Percentiles rank a stretch among this genome's conserved stretches.
Conservation (phyloP, 2,888 invertebrate species). For the Rhogogaster chlorosoma region DNA sequence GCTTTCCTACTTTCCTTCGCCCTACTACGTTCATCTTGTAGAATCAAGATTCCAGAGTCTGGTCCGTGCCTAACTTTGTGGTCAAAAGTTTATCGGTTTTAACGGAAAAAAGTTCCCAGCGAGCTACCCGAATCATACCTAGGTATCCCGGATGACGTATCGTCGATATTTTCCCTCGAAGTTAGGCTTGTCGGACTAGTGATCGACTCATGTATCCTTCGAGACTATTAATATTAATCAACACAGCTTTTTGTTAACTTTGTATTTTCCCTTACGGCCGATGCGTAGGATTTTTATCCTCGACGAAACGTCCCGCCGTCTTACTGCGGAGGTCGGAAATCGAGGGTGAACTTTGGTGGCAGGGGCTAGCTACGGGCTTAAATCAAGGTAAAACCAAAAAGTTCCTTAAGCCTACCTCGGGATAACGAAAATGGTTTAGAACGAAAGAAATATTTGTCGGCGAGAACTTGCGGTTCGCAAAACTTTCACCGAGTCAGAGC, state of each 20-base stretch:
- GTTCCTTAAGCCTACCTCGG: not conserved
- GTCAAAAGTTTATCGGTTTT: constrained; percentile 7
- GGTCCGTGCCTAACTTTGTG: not conserved
- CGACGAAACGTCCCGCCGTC: not conserved
- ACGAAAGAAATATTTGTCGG: constrained; percentile 30
- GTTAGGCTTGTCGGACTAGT: not conserved
- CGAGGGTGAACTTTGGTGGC: not conserved
- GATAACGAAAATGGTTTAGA: constrained; percentile 5
- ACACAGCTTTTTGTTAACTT: not conserved
- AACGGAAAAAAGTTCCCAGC: not conserved
- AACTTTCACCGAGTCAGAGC: constrained; percentile 4
- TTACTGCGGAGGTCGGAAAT: not conserved
- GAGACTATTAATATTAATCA: not conserved
- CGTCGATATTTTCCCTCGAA: not conserved
- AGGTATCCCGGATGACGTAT: constrained; percentile 17
- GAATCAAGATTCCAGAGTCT: not conserved
- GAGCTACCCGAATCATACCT: not conserved
- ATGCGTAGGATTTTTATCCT: not conserved
- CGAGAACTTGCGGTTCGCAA: not conserved
- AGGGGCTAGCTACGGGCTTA: not conserved
- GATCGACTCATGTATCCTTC: not conserved
- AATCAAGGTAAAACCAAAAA: not conserved
- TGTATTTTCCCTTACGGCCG: not conserved
- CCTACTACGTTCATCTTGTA: constrained; percentile 14
- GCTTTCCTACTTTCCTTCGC: not conserved